Conservation (phyloP, 2,888 invertebrate genomes). For the Ichneumoninae sp. region DNA sequence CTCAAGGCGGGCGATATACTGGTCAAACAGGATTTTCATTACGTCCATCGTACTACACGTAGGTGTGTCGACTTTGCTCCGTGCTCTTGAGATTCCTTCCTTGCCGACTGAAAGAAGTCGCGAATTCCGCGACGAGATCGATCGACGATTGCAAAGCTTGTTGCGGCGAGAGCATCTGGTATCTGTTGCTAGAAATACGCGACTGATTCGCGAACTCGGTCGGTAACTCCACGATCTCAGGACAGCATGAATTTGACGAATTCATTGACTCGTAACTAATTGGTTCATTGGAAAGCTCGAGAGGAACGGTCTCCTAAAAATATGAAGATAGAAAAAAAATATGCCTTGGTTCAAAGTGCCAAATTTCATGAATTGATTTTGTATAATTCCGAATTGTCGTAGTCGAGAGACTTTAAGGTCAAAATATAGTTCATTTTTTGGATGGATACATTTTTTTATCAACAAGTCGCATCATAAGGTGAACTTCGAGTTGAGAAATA, state of each 20-base stretch:
- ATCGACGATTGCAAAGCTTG: constrained; percentile 1
- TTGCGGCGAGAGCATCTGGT: constrained; percentile 22
- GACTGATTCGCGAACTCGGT: constrained; percentile 24
- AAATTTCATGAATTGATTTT: neutral
- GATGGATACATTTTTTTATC: no score
- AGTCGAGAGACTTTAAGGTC: no score
- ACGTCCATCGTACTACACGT: neutral
- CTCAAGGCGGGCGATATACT: neutral
- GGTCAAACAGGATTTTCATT: neutral
- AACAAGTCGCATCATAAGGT: no score
- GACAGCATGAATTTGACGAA: neutral
- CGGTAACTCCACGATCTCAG: constrained; percentile 14
- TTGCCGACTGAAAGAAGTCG: constrained; percentile 23
- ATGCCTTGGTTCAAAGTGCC: neutral
- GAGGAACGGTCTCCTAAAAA: neutral
- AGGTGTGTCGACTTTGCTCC: neutral
- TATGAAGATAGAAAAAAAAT: neutral
- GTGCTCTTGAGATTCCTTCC: constrained; percentile 16
- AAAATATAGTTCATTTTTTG: no score
- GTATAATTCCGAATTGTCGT: neutral
- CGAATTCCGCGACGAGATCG: neutral
- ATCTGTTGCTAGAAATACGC: constrained; percentile 16
- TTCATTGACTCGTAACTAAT: neutral
- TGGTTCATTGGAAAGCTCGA: neutral
- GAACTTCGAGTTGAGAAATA: neutral